Percentiles rank a stretch among this genome's conserved stretches.
These are phyloP conservation scores for Hydrophis major DNA, from an alignment of 2,797 vertebrate species.

Conservation along the genomic window DNA sequence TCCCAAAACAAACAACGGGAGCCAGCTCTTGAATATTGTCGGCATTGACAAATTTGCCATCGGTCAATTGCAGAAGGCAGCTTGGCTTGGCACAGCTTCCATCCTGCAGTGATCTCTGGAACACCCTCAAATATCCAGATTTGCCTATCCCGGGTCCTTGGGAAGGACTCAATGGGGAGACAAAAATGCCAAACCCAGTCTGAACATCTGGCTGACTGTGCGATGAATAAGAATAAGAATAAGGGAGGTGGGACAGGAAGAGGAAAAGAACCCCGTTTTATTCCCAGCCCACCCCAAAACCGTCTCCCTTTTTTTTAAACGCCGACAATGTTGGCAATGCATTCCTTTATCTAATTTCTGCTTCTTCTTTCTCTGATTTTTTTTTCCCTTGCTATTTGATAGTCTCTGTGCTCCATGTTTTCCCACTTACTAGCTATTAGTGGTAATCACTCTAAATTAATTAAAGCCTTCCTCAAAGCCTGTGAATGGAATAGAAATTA, in stretches of 20 bases:
- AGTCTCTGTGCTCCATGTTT: conserved; percentile 33
- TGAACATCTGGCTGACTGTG: too few relatives aligned
- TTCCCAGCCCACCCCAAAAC: neutral
- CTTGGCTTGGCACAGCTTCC: too few relatives aligned
- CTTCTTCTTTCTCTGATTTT: neutral
- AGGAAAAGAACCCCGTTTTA: neutral
- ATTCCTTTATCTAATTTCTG: neutral
- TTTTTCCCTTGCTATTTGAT: neutral
- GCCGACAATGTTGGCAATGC: neutral
- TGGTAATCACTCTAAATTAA: conserved; percentile 66
- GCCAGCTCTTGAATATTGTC: too few relatives aligned
- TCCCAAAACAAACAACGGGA: too few relatives aligned
- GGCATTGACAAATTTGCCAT: too few relatives aligned
- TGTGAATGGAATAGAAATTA: conserved; percentile 61
- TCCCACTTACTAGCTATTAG: conserved; percentile 63
- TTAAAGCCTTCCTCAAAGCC: conserved; percentile 54
- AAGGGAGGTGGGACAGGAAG: neutral
- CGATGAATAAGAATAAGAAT: neutral
- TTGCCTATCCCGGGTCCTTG: too few relatives aligned
- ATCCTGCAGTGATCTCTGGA: too few relatives aligned
- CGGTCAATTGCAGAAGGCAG: too few relatives aligned
- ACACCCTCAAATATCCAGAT: too few relatives aligned
- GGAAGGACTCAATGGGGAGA: too few relatives aligned
- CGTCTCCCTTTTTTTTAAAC: neutral
- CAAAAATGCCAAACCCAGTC: too few relatives aligned